phyloP scores from a whole-genome alignment of 2,113 vertebrate genomes.

The Microtus oregoni region DNA sequence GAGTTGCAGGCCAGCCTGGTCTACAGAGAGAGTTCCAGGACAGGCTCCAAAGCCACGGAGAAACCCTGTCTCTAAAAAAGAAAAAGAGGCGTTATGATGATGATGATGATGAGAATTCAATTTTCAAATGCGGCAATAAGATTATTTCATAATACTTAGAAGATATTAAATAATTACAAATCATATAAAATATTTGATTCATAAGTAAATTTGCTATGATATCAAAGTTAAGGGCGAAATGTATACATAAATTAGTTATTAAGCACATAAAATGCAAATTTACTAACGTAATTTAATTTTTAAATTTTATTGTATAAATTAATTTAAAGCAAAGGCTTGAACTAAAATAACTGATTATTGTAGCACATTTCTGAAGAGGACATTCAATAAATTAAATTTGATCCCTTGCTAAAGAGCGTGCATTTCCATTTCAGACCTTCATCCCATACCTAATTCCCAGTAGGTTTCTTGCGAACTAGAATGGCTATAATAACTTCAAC shows the following conservation, averaged over 20 bases:
- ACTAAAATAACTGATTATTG: not conserved
- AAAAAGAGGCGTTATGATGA: too few relatives aligned
- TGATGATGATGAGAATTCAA: not conserved
- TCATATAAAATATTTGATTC: conserved; percentile 26
- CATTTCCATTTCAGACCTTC: not conserved
- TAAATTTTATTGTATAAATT: not conserved
- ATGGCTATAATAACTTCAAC: not conserved
- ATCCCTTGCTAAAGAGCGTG: not conserved
- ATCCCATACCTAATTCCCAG: not conserved
- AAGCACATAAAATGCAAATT: not conserved
- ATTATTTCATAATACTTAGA: conserved; percentile 17
- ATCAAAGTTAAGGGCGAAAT: conserved; percentile 23
- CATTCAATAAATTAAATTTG: not conserved
- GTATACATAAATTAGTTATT: not conserved
- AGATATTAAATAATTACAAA: conserved; percentile 47
- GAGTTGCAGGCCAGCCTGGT: too few relatives aligned
- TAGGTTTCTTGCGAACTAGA: not conserved
- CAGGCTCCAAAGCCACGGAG: too few relatives aligned
- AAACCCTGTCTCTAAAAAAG: too few relatives aligned
- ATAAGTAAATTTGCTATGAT: not conserved
- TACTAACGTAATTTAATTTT: not conserved
- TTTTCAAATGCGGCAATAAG: conserved; percentile 41
- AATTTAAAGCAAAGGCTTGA: not conserved
- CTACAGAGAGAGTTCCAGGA: too few relatives aligned
- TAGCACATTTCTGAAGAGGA: not conserved